phyloP scores from a whole-genome alignment of 2,888 invertebrate genomes.

The Operophtera brumata region DNA sequence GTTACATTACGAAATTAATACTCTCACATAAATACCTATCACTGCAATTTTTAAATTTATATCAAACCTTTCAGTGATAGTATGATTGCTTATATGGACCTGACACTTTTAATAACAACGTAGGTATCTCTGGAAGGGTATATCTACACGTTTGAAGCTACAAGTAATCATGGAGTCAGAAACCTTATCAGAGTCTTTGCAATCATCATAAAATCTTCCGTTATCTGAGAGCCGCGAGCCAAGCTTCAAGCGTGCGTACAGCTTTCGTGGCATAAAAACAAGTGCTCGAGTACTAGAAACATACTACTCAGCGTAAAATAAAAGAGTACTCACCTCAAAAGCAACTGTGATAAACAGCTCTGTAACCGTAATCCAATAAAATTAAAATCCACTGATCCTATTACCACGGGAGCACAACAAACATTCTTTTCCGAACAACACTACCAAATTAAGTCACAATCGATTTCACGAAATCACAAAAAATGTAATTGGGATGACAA shows the following conservation, averaged over 20 bases:
- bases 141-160: constrained; percentile 5
- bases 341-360: constrained; percentile 66
- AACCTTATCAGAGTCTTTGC: constrained; percentile 73
- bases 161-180: constrained; percentile 36
- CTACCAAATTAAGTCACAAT: constrained; percentile 59
- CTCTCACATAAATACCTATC: constrained; percentile 51
- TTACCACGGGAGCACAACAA: constrained; percentile 73
- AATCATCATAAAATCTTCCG: constrained; percentile 70
- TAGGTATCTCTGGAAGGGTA: background rate
- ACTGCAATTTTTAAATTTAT: constrained; percentile 36
- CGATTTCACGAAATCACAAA: constrained; percentile 59
- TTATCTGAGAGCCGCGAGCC: constrained; percentile 61
- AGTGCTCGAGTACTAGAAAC: background rate
- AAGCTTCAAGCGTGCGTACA: constrained; percentile 55
- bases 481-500: constrained; percentile 47
- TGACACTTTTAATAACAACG: constrained; percentile 1
- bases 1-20: constrained; percentile 34
- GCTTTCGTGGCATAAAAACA: constrained; percentile 64
- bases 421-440: constrained; percentile 66
- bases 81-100: too few species aligned
- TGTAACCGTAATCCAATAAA: constrained; percentile 78
- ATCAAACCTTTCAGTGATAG: too few species aligned
- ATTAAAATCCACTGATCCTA: constrained; percentile 73
- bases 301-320: constrained; percentile 15
- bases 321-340: constrained; percentile 61